A percentile compares a stretch with the other conserved stretches of the same genome.
These are phyloP conservation scores for Tenthredo amoena DNA, from an alignment of 2,888 invertebrate genomes.

Conservation along the genomic window DNA sequence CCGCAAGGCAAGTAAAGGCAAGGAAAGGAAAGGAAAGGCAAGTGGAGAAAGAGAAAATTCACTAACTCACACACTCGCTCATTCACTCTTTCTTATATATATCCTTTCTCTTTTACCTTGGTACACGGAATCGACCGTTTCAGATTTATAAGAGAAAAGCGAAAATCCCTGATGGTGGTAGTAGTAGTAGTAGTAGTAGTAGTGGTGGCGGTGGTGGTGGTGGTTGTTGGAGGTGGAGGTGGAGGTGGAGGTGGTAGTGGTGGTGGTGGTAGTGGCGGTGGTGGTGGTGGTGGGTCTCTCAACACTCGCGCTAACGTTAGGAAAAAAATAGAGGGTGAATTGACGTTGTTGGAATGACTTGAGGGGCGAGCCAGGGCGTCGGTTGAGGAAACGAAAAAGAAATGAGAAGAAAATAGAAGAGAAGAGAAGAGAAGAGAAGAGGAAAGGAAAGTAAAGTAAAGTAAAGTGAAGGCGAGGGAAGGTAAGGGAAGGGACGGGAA, in stretches of 20 bases:
- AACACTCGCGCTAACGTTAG: slow-evolving; percentile 55
- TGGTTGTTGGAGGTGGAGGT: neutral
- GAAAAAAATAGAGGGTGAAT: slow-evolving; percentile 66
- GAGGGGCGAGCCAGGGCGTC: slow-evolving; percentile 38
- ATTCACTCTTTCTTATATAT: neutral
- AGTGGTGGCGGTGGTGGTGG: neutral
- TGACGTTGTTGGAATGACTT: slow-evolving; percentile 65
- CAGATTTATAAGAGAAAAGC: slow-evolving; percentile 45
- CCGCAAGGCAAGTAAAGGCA: neutral
- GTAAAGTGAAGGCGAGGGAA: slow-evolving; percentile 55
- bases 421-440: neutral
- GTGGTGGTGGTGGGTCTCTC: neutral
- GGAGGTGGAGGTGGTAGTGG: neutral
- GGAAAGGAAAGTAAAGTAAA: neutral
- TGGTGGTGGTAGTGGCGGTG: neutral
- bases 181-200: neutral
- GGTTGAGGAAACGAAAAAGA: neutral
- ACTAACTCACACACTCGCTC: neutral
- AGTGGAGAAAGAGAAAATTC: slow-evolving; percentile 28
- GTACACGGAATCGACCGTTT: slow-evolving; percentile 44
- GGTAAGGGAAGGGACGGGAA: slow-evolving; percentile 55
- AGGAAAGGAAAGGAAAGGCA: neutral
- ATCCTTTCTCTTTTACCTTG: neutral
- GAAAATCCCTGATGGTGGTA: neutral
- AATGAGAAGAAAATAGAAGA: neutral